Evolutionary conservation across 2,888 invertebrate species (phyloP).

Genomic region (Tuta absoluta): DNA sequence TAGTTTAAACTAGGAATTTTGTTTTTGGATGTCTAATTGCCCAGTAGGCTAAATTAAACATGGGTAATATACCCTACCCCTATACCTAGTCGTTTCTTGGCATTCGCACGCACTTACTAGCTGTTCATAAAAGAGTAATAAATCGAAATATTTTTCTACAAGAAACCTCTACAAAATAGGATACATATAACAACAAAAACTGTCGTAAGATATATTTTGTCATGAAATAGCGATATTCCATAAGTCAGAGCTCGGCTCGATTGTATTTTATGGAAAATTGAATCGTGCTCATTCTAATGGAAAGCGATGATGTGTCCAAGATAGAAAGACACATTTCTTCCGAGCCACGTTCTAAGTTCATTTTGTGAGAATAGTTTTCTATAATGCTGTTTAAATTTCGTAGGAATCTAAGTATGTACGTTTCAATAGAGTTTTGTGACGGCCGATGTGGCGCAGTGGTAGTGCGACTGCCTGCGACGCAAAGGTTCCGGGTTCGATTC

Average conservation of each 20-base stretch:
- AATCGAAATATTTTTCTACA: background rate
- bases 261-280: constrained; percentile 24
- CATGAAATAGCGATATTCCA: constrained; percentile 23
- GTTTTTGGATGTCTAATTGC: too few species aligned
- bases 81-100: too few species aligned
- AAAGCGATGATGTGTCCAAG: constrained; percentile 23
- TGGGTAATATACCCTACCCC: too few species aligned
- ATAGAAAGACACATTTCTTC: constrained; percentile 21
- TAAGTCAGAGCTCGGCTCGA: constrained; percentile 8
- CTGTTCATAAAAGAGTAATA: too few species aligned
- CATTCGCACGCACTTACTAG: too few species aligned
- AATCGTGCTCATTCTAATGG: constrained; percentile 23
- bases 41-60: too few species aligned
- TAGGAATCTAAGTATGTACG: too few species aligned
- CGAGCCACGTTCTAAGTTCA: background rate
- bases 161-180: background rate
- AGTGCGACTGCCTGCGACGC: too few species aligned
- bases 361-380: background rate
- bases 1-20: too few species aligned
- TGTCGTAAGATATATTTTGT: constrained; percentile 4
- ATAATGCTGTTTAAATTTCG: background rate
- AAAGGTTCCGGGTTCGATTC: too few species aligned
- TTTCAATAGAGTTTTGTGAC: too few species aligned
- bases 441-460: too few species aligned
- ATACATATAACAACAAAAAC: background rate